Base-by-base conservation (phyloP, 2,888 invertebrate species). In the Oxyscelio sp. region DNA sequence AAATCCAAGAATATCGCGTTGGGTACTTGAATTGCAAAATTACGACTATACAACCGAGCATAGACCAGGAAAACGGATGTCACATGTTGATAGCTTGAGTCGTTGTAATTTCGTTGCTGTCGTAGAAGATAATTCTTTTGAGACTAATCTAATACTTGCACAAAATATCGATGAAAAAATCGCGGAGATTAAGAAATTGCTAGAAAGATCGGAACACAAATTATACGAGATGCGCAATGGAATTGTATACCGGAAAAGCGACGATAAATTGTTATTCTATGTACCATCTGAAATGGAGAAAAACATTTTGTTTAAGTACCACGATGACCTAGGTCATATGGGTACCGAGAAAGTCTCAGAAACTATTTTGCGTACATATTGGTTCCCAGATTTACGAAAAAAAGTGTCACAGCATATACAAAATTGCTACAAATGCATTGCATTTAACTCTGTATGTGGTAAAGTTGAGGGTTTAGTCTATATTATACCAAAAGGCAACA, bases 391-490 rank as follows among this genome's bases (percentile, higher is more conserved):
- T 17, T 27, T 68, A 8, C 13, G 68, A 43, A 40, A 68, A 68
- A 68, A 19, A n/a, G 54, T 68, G 0, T 11, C 13, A 4, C 43
- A 68, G 4, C 54, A 68, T 21, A 43, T 54, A 6, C 5, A 22
- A 27, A 68, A 68, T 43, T 68, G 68, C 6, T 68, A 68, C 9
- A 68, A 56, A 43, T 68, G 54, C 19, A 68, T 66, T 17, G 66
- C 66, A n/a, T 65, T n/a, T n/a, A n/a, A n/a, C n/a, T n/a, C n/a
- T n/a, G n/a, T n/a, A n/a, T n/a, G n/a, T 0, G 85, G 85, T 0
- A 87, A 80, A 31, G 6, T 4, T 0, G 87, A 86, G 17, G 83
- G 87, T 0, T 48, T 22, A 2, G n/a, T 86, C 3, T 74, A 88
- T n/a, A 15, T 9, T 1, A 61, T 82, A 11, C 59, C 50, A 6